Base-by-base conservation (phyloP, 2,797 vertebrate species). In the Diplodus sargus region DNA sequence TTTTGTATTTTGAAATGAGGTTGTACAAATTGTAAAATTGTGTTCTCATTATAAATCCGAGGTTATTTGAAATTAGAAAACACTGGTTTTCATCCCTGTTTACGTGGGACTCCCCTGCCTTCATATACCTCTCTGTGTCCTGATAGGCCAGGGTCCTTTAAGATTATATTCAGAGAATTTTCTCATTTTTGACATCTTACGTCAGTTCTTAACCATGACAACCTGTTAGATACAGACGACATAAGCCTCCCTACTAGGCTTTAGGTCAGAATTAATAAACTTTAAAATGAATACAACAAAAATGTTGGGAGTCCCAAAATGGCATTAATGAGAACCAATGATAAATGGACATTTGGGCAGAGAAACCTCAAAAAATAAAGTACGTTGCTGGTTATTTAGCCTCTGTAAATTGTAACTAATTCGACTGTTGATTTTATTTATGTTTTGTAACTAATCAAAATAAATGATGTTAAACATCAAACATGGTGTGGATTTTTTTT, bases 401-500 rank as follows among this genome's bases (percentile, higher is more conserved):
- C 90, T 93, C 87, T 95, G 93, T 95, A 95, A 92, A 95, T 87
- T 94, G 89, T 93, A 94, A 95, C 91, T 95, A 95, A 95, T 95
- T 94, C 86, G 93, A 89, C 88, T 92, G 92, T 95, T 95, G 92
- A 94, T 95, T 95, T 94, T 95, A 94, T 95, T 94, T 94, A 95
- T 95, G 94, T 96, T 96, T 96, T 96, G 91, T 96, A 95, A 95
- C 95, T 96, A 96, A 96, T 95, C 89, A 69, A 93, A 96, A 94
- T 95, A 95, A 96, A 95, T 91, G 87, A 95, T 94, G 91, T 94
- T 85, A 91, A 94, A 93, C 87, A 93, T 94, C 87, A 85, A 74
- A 78, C n/a, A 45, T 39, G 81, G 48, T 82, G 11, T 59, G 18
- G 2, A 45, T 73, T 70, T 64, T 74, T 74, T 52, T 47, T 59